phyloP scores from a whole-genome alignment of 2,888 invertebrate genomes.

The Eristalis tenax region DNA sequence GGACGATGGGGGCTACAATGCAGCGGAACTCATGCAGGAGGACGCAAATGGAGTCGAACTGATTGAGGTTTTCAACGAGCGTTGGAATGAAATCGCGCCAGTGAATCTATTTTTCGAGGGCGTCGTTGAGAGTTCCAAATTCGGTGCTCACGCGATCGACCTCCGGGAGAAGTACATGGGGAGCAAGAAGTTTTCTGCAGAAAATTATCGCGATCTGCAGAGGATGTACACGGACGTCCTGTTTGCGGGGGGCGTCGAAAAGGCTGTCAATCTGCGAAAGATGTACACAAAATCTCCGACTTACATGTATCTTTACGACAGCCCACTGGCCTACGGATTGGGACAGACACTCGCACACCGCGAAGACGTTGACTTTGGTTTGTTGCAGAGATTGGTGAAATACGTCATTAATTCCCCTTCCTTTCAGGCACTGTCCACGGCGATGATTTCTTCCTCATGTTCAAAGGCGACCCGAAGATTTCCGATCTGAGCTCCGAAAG shows the following conservation, averaged over 20 bases:
- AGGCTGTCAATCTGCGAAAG: constrained; percentile 84
- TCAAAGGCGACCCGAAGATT: constrained; percentile 44
- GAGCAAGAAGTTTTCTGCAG: constrained; percentile 78
- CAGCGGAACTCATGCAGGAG: constrained; percentile 80
- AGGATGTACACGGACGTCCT: constrained; percentile 86
- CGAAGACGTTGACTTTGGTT: constrained; percentile 82
- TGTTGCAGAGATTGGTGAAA: constrained; percentile 76
- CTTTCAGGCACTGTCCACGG: constrained; percentile 76
- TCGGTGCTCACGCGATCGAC: constrained; percentile 68
- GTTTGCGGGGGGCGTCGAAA: constrained; percentile 84
- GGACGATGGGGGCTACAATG: constrained; percentile 89
- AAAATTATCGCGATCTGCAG: constrained; percentile 79
- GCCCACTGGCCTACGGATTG: constrained; percentile 84
- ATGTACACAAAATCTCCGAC: constrained; percentile 83
- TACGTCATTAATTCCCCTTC: not conserved
- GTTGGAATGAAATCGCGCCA: constrained; percentile 82
- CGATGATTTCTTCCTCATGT: constrained; percentile 76
- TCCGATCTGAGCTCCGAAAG: constrained; percentile 48
- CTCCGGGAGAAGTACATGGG: constrained; percentile 73
- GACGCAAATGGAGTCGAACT: constrained; percentile 76
- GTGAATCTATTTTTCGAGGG: constrained; percentile 85
- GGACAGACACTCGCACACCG: constrained; percentile 83
- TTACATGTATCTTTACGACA: constrained; percentile 85
- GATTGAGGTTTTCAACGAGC: constrained; percentile 84
- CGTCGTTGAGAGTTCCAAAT: constrained; percentile 82